phyloP scores from a whole-genome alignment of 2,888 invertebrate genomes.

The Cephus pygmeus region DNA sequence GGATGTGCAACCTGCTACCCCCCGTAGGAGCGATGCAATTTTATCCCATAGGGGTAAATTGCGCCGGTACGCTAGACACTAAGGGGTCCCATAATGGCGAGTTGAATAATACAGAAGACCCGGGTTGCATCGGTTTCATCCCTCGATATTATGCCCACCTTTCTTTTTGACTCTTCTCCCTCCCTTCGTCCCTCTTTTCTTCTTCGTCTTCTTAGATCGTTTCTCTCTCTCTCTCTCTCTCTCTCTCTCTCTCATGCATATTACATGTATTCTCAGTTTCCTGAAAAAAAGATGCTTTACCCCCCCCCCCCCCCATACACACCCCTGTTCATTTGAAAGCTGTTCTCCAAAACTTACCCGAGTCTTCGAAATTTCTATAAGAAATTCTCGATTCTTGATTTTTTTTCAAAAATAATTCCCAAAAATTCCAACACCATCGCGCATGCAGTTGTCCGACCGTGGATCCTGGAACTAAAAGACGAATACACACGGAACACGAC shows the following conservation, averaged over 20 bases:
- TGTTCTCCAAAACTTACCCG: too few relatives aligned
- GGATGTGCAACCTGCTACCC: constrained; percentile 1
- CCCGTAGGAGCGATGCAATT: constrained; percentile 42
- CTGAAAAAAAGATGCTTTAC: neutral
- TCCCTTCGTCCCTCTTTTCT: neutral
- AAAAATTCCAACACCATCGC: too few relatives aligned
- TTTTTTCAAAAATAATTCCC: too few relatives aligned
- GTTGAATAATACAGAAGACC: constrained; percentile 43
- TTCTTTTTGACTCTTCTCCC: neutral
- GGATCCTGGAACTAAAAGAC: constrained; percentile 11
- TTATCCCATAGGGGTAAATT: constrained; percentile 44
- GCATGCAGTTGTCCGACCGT: too few relatives aligned
- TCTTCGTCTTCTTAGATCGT: neutral
- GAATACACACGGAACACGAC: neutral
- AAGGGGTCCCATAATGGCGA: constrained; percentile 41
- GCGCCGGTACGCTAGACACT: neutral
- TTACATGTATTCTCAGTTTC: neutral
- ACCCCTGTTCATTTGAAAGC: too few relatives aligned
- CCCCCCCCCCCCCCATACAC: too few relatives aligned
- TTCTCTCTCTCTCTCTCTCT: neutral
- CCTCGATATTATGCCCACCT: neutral
- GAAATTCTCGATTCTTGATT: too few relatives aligned
- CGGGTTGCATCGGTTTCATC: too few relatives aligned
- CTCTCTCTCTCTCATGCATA: neutral
- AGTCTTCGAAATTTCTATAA: too few relatives aligned